These are phyloP conservation scores for Agonum fuliginosum DNA, from an alignment of 2,888 invertebrate genomes.

Conservation along the genomic window DNA sequence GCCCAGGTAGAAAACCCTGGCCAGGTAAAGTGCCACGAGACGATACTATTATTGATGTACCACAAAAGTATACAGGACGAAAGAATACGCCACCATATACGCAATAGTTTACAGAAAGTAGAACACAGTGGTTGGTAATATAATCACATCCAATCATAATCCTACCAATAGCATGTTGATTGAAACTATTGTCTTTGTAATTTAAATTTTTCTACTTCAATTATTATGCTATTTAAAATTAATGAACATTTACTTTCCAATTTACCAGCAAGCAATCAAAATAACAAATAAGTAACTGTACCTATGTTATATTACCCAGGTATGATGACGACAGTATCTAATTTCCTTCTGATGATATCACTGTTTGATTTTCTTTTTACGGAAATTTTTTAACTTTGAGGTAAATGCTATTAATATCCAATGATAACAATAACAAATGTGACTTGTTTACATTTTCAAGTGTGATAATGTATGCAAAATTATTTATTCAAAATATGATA, in stretches of 20 bases:
- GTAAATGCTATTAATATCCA: constrained; percentile 4
- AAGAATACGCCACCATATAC: too few species aligned
- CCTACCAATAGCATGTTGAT: not conserved
- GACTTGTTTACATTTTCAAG: not conserved
- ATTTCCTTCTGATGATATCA: constrained; percentile 29
- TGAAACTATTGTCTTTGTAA: not conserved
- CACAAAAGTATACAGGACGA: too few species aligned
- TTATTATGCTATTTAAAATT: not conserved
- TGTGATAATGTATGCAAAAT: constrained; percentile 23
- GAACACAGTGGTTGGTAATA: too few species aligned
- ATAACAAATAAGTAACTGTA: not conserved
- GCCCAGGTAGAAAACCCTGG: too few species aligned
- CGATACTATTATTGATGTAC: too few species aligned
- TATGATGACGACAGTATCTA: constrained; percentile 18
- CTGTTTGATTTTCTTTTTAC: constrained; percentile 26
- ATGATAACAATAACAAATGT: constrained; percentile 35
- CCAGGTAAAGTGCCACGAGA: too few species aligned
- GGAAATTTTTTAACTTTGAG: not conserved
- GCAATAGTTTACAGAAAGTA: not conserved
- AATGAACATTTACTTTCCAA: constrained; percentile 28
- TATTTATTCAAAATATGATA: not conserved
- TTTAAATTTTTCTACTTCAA: not conserved
- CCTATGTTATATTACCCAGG: too few species aligned
- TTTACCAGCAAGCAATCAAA: not conserved
- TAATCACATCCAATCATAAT: too few species aligned